Percentiles rank a stretch among this genome's conserved stretches.
These are phyloP conservation scores for Cynoglossus semilaevis DNA, from an alignment of 2,113 vertebrate species.

Conservation along the genomic window DNA sequence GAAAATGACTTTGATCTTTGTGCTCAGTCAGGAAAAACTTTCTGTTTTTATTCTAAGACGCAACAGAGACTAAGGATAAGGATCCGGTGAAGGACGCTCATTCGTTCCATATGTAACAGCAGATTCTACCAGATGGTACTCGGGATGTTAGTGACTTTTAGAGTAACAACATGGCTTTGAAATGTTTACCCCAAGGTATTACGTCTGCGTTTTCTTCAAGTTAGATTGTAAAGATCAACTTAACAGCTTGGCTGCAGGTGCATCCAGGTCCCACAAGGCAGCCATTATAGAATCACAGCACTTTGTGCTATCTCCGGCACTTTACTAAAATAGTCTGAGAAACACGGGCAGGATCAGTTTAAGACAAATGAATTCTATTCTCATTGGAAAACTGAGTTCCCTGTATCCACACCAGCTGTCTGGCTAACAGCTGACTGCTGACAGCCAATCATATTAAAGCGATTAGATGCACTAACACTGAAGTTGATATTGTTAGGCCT, in stretches of 20 bases:
- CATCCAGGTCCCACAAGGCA: background rate
- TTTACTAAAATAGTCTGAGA: no score
- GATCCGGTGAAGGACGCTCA: background rate
- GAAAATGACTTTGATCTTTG: slow-evolving; percentile 23
- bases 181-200: slow-evolving; percentile 11
- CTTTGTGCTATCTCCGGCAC: no score
- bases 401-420: background rate
- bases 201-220: slow-evolving; percentile 18
- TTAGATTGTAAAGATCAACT: slow-evolving; percentile 4
- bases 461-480: background rate
- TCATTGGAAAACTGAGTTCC: background rate
- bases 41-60: slow-evolving; percentile 2
- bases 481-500: background rate
- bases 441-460: slow-evolving; percentile 1
- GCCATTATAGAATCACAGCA: background rate
- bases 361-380: background rate
- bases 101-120: slow-evolving; percentile 32
- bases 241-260: background rate
- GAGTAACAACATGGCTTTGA: slow-evolving; percentile 15
- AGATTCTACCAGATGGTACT: slow-evolving; percentile 45
- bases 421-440: background rate
- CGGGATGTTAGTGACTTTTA: slow-evolving; percentile 27
- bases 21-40: slow-evolving; percentile 9
- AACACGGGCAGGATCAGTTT: no score
- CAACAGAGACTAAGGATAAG: background rate